phyloP scores from a whole-genome alignment of 1,140 invertebrate genomes.

The Spodoptera litura region DNA sequence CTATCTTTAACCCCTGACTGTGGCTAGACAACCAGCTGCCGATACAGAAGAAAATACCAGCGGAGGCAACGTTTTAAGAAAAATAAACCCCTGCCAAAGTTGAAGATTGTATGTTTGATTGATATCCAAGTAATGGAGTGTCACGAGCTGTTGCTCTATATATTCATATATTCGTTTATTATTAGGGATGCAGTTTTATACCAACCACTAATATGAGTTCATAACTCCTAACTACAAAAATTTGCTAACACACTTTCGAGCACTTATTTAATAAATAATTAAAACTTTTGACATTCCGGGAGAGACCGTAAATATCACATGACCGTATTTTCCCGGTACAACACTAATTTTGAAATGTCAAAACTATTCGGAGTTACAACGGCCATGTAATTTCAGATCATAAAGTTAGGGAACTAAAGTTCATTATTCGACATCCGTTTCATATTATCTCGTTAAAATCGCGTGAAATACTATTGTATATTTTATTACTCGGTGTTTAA shows the following conservation, averaged over 20 bases:
- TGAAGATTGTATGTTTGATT: too few species aligned
- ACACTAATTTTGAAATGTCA: constrained; percentile 46
- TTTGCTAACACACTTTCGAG: not conserved
- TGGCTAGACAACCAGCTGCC: too few species aligned
- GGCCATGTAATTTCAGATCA: not conserved
- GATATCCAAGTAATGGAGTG: too few species aligned
- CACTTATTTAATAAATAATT: constrained; percentile 11
- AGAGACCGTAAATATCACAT: constrained; percentile 2
- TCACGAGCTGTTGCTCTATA: too few species aligned
- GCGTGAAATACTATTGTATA: not conserved
- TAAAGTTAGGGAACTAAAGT: not conserved
- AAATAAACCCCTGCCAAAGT: too few species aligned
- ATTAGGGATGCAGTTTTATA: too few species aligned
- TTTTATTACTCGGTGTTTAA: not conserved
- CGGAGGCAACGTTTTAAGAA: too few species aligned
- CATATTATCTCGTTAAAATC: not conserved
- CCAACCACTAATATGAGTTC: not conserved
- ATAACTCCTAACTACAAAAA: not conserved
- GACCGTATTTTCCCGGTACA: constrained; percentile 16
- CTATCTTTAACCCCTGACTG: too few species aligned
- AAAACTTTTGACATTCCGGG: constrained; percentile 15
- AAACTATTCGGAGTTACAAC: constrained; percentile 19
- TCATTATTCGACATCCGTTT: not conserved
- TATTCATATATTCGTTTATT: too few species aligned
- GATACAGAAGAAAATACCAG: too few species aligned